phyloP scores from a whole-genome alignment of 2,888 invertebrate genomes.

The Cerceris rybyensis region DNA sequence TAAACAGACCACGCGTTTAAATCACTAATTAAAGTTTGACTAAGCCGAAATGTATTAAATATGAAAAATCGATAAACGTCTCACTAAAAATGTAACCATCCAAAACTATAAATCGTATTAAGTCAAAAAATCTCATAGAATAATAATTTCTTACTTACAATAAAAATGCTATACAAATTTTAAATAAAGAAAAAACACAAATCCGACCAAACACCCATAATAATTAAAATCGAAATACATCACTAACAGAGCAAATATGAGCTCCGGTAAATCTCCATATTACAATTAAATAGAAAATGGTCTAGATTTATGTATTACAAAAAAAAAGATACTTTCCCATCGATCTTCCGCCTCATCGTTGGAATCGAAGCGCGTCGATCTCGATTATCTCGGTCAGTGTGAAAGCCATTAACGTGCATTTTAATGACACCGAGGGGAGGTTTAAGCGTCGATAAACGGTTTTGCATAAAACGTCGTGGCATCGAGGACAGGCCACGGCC shows the following conservation, averaged over 20 bases:
- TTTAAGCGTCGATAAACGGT: slow-evolving; percentile 36
- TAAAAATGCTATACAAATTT: too few species aligned
- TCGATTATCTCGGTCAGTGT: slow-evolving; percentile 28
- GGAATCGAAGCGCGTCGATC: slow-evolving; percentile 11
- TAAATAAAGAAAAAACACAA: too few species aligned
- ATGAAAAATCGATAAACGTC: neutral
- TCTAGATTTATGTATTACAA: neutral
- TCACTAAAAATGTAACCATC: neutral
- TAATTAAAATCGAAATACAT: too few species aligned
- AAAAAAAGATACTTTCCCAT: neutral
- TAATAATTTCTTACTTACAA: too few species aligned
- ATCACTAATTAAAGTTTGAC: slow-evolving; percentile 46
- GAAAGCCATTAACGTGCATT: slow-evolving; percentile 46
- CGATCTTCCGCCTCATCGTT: neutral
- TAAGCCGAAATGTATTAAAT: slow-evolving; percentile 14
- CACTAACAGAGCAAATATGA: too few species aligned
- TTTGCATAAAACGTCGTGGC: slow-evolving; percentile 47
- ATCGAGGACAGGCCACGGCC: slow-evolving; percentile 38
- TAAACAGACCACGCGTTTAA: slow-evolving; percentile 35
- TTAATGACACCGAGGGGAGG: slow-evolving; percentile 40
- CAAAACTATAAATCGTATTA: too few species aligned
- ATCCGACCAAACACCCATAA: too few species aligned
- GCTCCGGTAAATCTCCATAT: too few species aligned
- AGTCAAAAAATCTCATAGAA: too few species aligned
- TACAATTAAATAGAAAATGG: too few species aligned